Percentiles rank a stretch among this genome's conserved stretches.
Conservation (phyloP, 2,113 vertebrate genomes). For the Dipodomys ordii region DNA sequence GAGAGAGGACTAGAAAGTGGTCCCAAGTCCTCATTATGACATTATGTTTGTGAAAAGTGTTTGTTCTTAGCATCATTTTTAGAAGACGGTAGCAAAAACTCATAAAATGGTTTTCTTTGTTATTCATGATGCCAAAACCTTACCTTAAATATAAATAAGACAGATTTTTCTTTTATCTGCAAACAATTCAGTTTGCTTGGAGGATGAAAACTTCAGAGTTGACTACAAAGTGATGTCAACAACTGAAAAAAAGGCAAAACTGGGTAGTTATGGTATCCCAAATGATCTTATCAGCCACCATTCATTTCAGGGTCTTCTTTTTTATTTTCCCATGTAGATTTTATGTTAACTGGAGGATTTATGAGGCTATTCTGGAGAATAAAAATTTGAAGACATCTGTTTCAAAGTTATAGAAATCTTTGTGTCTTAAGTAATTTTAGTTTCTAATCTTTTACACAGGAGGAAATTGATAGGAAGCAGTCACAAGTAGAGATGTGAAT, state of each 20-base stretch:
- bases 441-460: constrained; percentile 36
- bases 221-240: background rate
- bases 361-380: background rate
- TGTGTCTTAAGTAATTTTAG: constrained; percentile 48
- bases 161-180: background rate
- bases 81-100: background rate
- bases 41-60: background rate
- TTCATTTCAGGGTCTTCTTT: background rate
- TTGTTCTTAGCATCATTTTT: constrained; percentile 19
- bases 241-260: background rate
- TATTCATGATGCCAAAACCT: background rate
- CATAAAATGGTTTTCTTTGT: background rate
- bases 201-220: background rate
- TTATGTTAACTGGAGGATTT: background rate
- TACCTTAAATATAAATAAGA: background rate
- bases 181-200: background rate
- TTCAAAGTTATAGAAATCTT: background rate
- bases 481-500: background rate
- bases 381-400: background rate
- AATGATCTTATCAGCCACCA: background rate
- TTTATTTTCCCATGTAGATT: background rate
- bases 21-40: background rate
- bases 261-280: background rate
- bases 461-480: constrained; percentile 27
- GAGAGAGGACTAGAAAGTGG: background rate